Percentiles rank a stretch among this genome's conserved stretches.
Evolutionary conservation across 2,113 vertebrate species (phyloP).

Genomic region (Dolichallabes microphthalmus): DNA sequence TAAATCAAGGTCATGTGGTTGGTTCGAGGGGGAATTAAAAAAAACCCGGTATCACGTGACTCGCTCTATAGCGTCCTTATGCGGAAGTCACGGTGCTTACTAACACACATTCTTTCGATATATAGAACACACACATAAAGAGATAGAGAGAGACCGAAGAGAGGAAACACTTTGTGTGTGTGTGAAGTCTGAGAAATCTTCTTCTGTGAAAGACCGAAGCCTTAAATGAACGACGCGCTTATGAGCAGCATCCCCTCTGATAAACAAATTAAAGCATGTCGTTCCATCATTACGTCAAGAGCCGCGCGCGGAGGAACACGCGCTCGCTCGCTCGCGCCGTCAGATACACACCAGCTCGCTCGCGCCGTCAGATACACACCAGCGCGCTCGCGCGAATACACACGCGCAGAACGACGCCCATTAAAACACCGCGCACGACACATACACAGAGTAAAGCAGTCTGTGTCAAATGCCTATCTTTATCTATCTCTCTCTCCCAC

Average conservation of each 20-base stretch:
- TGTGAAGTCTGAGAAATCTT: conserved; percentile 20
- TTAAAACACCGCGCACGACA: conserved; percentile 55
- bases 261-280: conserved; percentile 43
- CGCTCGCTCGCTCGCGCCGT: not conserved
- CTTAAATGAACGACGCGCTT: not conserved
- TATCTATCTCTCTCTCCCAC: not conserved
- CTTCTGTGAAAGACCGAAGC: not conserved
- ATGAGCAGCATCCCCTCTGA: not conserved
- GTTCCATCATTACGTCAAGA: conserved; percentile 38
- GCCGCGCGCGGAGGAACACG: not conserved
- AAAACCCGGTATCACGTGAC: not conserved
- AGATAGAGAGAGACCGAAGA: conserved; percentile 3
- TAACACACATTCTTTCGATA: not conserved
- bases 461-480: conserved; percentile 39
- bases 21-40: not conserved
- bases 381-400: not conserved
- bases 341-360: not conserved
- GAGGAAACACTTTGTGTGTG: not conserved
- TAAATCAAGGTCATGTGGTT: conserved; percentile 50
- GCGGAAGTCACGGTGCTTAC: not conserved
- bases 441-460: conserved; percentile 44
- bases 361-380: conserved; percentile 1
- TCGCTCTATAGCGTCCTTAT: not conserved
- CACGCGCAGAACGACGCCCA: conserved; percentile 48
- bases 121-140: not conserved